Percentiles rank a stretch among this genome's conserved stretches.
phyloP scores from a whole-genome alignment of 2,113 vertebrate genomes.

The Gymnocephalus cernua region DNA sequence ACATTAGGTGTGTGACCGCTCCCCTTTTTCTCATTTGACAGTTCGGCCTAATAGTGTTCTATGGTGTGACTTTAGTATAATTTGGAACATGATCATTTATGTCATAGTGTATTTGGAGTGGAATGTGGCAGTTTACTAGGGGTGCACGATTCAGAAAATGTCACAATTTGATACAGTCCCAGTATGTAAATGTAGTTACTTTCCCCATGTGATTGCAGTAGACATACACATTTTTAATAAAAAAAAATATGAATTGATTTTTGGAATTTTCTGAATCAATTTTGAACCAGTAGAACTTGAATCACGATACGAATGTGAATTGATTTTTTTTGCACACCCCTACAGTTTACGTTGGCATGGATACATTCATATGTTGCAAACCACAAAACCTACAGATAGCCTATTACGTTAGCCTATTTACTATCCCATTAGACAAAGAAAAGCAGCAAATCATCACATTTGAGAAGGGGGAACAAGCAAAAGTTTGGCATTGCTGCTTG shows the following conservation, averaged over 20 bases:
- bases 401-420: background rate
- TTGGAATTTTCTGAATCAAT: too few species aligned
- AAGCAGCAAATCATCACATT: background rate
- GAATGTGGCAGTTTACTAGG: background rate
- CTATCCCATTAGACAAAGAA: background rate
- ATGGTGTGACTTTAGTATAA: background rate
- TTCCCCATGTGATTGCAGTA: too few species aligned
- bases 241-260: too few species aligned
- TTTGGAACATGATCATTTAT: background rate
- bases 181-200: too few species aligned
- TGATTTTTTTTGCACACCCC: too few species aligned
- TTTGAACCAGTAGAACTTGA: too few species aligned
- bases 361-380: background rate
- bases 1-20: background rate
- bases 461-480: background rate
- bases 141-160: too few species aligned
- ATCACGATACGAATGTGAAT: too few species aligned
- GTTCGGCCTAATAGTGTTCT: background rate
- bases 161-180: too few species aligned
- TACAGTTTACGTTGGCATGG: background rate
- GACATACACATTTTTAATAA: too few species aligned
- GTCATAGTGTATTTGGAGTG: background rate
- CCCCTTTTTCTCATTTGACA: slow-evolving; percentile 7
- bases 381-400: background rate
- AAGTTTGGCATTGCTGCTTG: background rate